Evolutionary conservation across 1,140 invertebrate genomes (phyloP).

Genomic region (Diorhabda elongata): DNA sequence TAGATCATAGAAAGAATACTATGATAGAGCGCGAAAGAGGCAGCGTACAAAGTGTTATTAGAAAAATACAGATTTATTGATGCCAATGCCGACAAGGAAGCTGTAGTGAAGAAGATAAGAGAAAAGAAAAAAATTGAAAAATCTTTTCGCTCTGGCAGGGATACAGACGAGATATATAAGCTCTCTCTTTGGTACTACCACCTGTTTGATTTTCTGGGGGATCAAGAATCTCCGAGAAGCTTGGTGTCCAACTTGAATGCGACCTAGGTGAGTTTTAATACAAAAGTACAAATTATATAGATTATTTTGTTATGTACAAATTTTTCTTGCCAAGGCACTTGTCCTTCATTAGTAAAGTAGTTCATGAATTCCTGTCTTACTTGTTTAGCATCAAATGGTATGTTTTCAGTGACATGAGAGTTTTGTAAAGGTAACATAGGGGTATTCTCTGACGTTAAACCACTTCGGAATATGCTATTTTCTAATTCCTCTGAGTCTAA

Average conservation of each 20-base stretch:
- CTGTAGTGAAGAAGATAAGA: too few species aligned
- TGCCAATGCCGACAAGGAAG: background rate
- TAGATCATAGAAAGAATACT: background rate
- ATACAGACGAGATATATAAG: background rate
- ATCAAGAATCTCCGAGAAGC: background rate
- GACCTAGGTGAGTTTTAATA: background rate
- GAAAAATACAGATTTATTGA: background rate
- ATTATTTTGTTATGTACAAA: background rate
- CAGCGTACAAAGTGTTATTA: background rate
- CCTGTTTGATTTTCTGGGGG: too few species aligned
- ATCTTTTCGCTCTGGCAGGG: background rate
- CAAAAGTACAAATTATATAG: background rate
- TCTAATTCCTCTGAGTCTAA: slow-evolving; percentile 2
- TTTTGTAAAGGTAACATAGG: slow-evolving; percentile 5
- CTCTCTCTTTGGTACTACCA: slow-evolving; percentile 4
- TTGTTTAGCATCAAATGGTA: slow-evolving; percentile 11
- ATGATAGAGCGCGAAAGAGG: background rate
- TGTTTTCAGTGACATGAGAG: slow-evolving; percentile 2
- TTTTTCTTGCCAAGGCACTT: slow-evolving; percentile 12
- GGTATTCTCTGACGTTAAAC: slow-evolving; percentile 5
- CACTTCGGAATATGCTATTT: background rate
- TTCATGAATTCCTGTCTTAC: slow-evolving; percentile 12
- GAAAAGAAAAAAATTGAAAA: background rate
- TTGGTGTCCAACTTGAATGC: background rate
- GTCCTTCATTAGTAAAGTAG: slow-evolving; percentile 15